Evolutionary conservation across 2,888 invertebrate genomes (phyloP).

Genomic region (Lasioglossum morio): DNA sequence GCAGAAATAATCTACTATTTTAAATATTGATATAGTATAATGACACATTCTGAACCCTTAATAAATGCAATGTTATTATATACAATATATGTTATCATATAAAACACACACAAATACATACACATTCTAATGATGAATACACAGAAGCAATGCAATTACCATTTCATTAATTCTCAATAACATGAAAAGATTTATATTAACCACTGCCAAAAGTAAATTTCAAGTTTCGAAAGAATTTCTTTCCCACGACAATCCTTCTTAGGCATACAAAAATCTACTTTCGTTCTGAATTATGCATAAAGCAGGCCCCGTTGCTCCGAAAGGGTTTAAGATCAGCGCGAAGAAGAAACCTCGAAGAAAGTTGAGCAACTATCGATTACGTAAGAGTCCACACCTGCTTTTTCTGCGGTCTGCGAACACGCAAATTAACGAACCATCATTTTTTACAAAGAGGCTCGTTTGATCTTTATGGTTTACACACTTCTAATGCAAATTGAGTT

Average conservation of each 20-base stretch:
- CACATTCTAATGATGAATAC: background rate
- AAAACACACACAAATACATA: background rate
- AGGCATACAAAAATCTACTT: background rate
- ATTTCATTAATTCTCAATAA: background rate
- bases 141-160: background rate
- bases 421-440: background rate
- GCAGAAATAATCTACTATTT: background rate
- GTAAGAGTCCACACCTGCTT: slow-evolving; percentile 18
- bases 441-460: slow-evolving; percentile 34
- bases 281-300: background rate
- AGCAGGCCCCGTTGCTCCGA: background rate
- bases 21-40: background rate
- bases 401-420: slow-evolving; percentile 17
- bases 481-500: slow-evolving; percentile 47
- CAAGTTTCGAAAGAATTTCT: background rate
- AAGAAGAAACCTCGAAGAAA: slow-evolving; percentile 8
- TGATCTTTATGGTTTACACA: slow-evolving; percentile 1
- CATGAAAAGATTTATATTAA: background rate
- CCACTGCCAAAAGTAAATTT: background rate
- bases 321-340: slow-evolving; percentile 9
- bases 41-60: background rate
- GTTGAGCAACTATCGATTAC: slow-evolving; percentile 41
- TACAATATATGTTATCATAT: background rate
- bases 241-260: background rate
- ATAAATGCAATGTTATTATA: background rate